Percentiles rank a stretch among this genome's conserved stretches.
These are phyloP conservation scores for Dipus sagitta DNA, from an alignment of 2,797 vertebrate genomes.

Conservation along the genomic window DNA sequence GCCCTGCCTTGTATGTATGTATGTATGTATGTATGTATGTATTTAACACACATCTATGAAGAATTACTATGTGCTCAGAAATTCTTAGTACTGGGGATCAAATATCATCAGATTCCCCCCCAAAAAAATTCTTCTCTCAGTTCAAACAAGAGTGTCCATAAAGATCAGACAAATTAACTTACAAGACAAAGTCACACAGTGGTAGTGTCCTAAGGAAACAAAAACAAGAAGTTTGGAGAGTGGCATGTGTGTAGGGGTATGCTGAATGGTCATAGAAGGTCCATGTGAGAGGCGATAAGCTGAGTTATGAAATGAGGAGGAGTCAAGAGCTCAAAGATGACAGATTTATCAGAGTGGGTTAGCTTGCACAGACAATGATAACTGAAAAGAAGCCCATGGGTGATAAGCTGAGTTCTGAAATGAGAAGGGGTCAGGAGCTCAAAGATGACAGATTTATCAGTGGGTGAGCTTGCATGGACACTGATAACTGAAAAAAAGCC, in stretches of 20 bases:
- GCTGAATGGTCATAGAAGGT: neutral
- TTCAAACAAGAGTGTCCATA: neutral
- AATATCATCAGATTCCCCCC: neutral
- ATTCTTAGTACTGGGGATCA: neutral
- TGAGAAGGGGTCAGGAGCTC: neutral
- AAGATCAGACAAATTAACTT: neutral
- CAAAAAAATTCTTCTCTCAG: neutral
- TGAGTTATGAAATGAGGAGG: constrained; percentile 23
- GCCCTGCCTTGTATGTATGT: neutral
- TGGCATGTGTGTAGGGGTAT: neutral
- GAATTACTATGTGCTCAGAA: neutral
- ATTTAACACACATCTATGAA: neutral
- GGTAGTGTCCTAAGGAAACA: neutral
- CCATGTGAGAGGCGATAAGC: neutral
- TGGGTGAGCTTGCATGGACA: neutral
- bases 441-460: neutral
- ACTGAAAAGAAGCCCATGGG: neutral
- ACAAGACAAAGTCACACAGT: neutral
- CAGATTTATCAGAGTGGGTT: neutral
- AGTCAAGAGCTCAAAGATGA: neutral
- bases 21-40: neutral
- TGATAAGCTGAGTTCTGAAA: neutral
- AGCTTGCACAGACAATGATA: neutral
- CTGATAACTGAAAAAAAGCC: constrained; percentile 5
- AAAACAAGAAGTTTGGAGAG: neutral